Base-by-base conservation (phyloP, 2,888 invertebrate genomes). In the Lottia scabra region DNA sequence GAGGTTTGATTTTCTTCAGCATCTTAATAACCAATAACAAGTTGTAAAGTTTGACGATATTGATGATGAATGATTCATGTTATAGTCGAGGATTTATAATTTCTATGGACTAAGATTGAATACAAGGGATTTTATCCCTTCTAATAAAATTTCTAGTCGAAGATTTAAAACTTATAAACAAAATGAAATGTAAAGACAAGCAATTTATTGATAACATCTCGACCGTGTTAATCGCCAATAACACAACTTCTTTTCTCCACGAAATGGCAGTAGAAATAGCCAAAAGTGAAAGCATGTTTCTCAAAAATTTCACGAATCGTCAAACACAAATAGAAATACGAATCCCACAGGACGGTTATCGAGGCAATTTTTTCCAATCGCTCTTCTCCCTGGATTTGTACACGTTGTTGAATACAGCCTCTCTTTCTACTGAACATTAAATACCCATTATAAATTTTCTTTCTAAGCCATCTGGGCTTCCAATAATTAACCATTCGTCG, bases 151-250 rank as follows among this genome's bases (percentile, higher is more conserved):
- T 38, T 38, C 38, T 6, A 38, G 38, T 38, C 38, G 38, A 23
- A 56, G 56, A 56, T 56, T 56, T 56, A 56, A 56, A 56, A 56
- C 56, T 56, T 56, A 56, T 56, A 56, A 56, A 56, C 56, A 56
- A 56, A 23, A 56, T 56, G 56, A 56, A 56, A 23, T 38, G 23
- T 23, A 56, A 56, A 56, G 56, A 56, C 56, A 56, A 56, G 56
- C 56, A 56, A 56, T 56, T 56, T 56, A 56, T 56, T 56, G 56
- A 56, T 56, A 56, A 56, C 56, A 56, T 56, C 56, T 56, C 56
- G 23, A 56, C 19, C 56, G 56, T 56, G 56, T 56, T 23, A 56
- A 56, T 56, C 56, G 56, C 56, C 56, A 56, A 56, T 56, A 56
- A 56, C 23, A 56, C 56, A 23, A 56, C 56, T 56, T 56, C 56